Conservation (phyloP, 2,888 invertebrate species). For the Melanargia galathea region DNA sequence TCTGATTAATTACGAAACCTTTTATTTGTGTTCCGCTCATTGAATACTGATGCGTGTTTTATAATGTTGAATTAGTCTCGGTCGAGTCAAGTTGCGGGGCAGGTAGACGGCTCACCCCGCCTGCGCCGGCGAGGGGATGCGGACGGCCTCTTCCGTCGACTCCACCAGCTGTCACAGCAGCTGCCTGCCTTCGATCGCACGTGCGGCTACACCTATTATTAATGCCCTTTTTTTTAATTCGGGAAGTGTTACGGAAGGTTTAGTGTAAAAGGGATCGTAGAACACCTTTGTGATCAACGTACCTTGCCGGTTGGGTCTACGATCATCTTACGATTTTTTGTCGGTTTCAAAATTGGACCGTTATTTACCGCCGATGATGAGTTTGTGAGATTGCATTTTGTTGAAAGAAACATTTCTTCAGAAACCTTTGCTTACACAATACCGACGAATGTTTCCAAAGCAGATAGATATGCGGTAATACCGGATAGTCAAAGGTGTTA, state of each 20-base stretch:
- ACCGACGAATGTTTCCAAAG: background rate
- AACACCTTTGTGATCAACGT: conserved; percentile 43
- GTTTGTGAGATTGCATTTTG: background rate
- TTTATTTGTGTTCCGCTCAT: conserved; percentile 43
- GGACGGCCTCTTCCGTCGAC: conserved; percentile 62
- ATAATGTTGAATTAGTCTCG: conserved; percentile 44
- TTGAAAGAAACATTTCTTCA: background rate
- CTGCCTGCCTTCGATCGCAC: conserved; percentile 70
- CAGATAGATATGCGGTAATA: no score
- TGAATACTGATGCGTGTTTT: conserved; percentile 46
- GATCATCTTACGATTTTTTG: conserved; percentile 4
- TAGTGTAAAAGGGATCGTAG: conserved; percentile 47
- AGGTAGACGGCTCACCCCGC: conserved; percentile 54
- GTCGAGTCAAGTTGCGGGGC: conserved; percentile 59
- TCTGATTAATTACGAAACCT: conserved; percentile 44
- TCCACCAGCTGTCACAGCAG: conserved; percentile 78
- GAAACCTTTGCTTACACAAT: background rate
- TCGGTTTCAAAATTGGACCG: conserved; percentile 6
- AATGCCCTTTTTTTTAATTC: conserved; percentile 63
- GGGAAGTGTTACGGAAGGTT: conserved; percentile 61
- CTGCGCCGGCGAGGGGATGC: conserved; percentile 46
- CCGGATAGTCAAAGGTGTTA: background rate
- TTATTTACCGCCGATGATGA: background rate
- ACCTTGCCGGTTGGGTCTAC: conserved; percentile 26
- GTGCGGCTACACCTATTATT: conserved; percentile 77